phyloP scores from a whole-genome alignment of 2,113 vertebrate species.

The Orthonyx spaldingii region DNA sequence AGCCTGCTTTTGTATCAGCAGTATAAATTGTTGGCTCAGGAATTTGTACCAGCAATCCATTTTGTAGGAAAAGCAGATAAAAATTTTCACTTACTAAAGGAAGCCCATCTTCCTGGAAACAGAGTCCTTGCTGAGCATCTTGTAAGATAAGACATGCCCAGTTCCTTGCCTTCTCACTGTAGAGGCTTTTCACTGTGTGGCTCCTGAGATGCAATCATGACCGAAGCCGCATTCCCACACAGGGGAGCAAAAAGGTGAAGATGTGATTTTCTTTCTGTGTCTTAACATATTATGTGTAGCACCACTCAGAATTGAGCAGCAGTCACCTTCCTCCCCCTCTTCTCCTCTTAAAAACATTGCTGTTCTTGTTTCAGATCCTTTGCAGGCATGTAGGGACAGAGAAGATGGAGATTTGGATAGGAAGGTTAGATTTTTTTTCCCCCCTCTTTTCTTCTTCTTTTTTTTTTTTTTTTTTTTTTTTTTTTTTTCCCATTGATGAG shows the following conservation, averaged over 20 bases:
- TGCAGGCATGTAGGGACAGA: not conserved
- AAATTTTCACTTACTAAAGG: slow-evolving; percentile 1
- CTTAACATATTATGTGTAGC: not conserved
- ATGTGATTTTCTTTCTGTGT: slow-evolving; percentile 11
- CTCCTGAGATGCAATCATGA: slow-evolving; percentile 37
- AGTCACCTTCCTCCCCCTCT: not conserved
- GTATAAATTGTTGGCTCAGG: slow-evolving; percentile 11
- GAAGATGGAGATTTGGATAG: not conserved
- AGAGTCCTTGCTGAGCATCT: slow-evolving; percentile 7
- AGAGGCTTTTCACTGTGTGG: not conserved
- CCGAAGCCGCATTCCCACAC: not conserved
- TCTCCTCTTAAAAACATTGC: not conserved
- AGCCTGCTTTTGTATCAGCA: not conserved
- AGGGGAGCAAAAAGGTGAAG: slow-evolving; percentile 15
- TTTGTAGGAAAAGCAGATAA: slow-evolving; percentile 30
- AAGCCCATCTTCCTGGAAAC: not conserved
- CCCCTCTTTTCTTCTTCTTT: too few relatives aligned
- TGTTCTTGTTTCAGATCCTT: not conserved
- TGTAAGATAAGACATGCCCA: not conserved
- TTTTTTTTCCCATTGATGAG: not conserved
- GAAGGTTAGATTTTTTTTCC: not conserved
- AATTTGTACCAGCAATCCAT: slow-evolving; percentile 1
- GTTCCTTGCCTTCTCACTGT: slow-evolving; percentile 40
- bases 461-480: not conserved
- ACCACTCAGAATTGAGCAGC: slow-evolving; percentile 9